phyloP scores from a whole-genome alignment of 2,888 invertebrate genomes.

The Cetonia aurata region DNA sequence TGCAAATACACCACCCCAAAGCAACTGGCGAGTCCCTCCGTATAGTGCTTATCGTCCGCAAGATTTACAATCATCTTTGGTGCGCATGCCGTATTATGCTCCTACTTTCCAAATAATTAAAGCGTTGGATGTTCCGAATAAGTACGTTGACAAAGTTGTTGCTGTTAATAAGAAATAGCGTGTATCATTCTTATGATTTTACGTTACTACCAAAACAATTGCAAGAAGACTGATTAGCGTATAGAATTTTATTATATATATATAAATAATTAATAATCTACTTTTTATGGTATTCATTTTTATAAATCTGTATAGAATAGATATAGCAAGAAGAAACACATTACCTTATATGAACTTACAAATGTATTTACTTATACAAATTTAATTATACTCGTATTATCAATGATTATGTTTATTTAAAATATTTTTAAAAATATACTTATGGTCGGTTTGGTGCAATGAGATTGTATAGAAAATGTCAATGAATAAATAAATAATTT shows the following conservation, averaged over 20 bases:
- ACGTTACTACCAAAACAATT: constrained; percentile 1
- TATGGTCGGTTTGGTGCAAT: constrained; percentile 61
- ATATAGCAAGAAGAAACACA: too few relatives aligned
- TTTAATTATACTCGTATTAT: too few relatives aligned
- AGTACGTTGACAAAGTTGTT: constrained; percentile 4
- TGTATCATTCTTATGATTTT: neutral
- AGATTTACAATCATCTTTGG: constrained; percentile 58
- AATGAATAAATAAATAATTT: constrained; percentile 33
- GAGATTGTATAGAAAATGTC: constrained; percentile 50
- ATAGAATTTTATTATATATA: too few relatives aligned
- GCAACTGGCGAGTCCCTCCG: constrained; percentile 60
- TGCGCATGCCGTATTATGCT: constrained; percentile 60
- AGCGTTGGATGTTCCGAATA: constrained; percentile 51
- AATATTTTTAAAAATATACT: constrained; percentile 15
- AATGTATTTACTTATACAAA: too few relatives aligned
- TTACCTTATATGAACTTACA: too few relatives aligned
- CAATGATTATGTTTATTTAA: too few relatives aligned
- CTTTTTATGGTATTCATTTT: too few relatives aligned
- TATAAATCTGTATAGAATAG: too few relatives aligned
- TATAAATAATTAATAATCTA: too few relatives aligned
- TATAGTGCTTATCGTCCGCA: constrained; percentile 61
- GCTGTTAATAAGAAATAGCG: constrained; percentile 1
- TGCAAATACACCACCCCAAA: constrained; percentile 49
- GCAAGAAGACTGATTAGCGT: too few relatives aligned
- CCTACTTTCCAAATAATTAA: constrained; percentile 63